Conservation (phyloP, 2,888 invertebrate species). For the Oscheius sp. region DNA sequence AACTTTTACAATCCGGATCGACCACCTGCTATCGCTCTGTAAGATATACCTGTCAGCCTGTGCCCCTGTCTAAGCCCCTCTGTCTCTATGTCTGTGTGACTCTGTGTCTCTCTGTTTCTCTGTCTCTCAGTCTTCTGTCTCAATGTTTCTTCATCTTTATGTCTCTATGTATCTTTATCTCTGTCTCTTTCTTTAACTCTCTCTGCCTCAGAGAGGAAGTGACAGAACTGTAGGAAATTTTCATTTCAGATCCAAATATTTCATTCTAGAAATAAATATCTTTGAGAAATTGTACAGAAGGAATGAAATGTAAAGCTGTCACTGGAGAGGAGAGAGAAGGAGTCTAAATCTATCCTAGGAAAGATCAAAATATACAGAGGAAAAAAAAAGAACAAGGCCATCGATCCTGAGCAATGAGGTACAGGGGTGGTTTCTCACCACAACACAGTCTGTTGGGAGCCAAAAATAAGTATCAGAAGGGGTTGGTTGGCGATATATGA, state of each 20-base stretch:
- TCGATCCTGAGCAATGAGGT: slow-evolving; percentile 30
- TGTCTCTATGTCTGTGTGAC: too few species aligned
- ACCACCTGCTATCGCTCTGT: too few species aligned
- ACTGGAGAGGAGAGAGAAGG: slow-evolving; percentile 5
- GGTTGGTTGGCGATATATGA: slow-evolving; percentile 4
- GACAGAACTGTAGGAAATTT: too few species aligned
- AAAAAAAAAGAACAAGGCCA: slow-evolving; percentile 21
- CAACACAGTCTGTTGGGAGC: slow-evolving; percentile 15
- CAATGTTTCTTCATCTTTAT: too few species aligned
- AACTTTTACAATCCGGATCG: too few species aligned
- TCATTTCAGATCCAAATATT: slow-evolving; percentile 21
- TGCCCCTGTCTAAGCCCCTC: too few species aligned
- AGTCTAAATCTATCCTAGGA: slow-evolving; percentile 1
- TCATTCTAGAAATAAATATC: slow-evolving; percentile 34
- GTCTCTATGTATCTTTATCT: too few species aligned
- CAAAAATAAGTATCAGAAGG: neutral
- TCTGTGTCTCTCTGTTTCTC: too few species aligned
- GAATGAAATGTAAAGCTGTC: slow-evolving; percentile 36
- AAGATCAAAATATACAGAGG: slow-evolving; percentile 30
- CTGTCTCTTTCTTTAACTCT: too few species aligned
- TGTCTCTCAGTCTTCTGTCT: too few species aligned
- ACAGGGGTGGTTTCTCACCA: neutral
- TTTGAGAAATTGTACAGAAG: slow-evolving; percentile 28
- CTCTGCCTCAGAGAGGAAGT: too few species aligned
- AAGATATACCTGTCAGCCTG: too few species aligned